Evolutionary conservation across 2,113 vertebrate species (phyloP), one percentile per base, ranked within the genome.

Genomic region (Austrofundulus limnaeus): DNA sequence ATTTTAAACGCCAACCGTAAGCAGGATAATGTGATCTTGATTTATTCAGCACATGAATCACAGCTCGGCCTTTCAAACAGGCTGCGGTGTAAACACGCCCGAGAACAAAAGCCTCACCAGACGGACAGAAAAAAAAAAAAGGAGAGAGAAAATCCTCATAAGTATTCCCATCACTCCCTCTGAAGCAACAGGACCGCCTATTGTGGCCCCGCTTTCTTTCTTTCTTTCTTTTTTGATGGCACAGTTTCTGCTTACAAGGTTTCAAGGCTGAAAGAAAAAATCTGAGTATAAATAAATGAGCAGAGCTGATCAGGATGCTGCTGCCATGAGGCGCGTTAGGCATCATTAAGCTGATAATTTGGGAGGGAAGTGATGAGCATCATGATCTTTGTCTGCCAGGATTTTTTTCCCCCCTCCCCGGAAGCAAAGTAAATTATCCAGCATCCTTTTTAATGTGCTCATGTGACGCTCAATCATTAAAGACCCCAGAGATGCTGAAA

Each of bases 41-140:
- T 84, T 83, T 67, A 83, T 72, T 65, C 53, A 8, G 45, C 56
- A 37, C 56, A 61, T 86, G 81, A 88, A 85, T 85, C 82, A 80
- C 3, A 7, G 72, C 65, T 72, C 63, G 31, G 63, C 49, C 60
- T 61, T 84, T 78, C 81, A 74, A 28, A 68, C 28, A 70, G 78
- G 72, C 50, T 17, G 67, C 11, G 58, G 60, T 25, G 75, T 61
- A 58, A 77, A 75, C 75, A 65, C 57, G 41, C 31, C 31, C 5
- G 59, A 72, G 68, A 88, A 87, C 78, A 87, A 85, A 88, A 80
- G 66, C 51, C 75, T 52, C 39, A 60, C 25, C 77, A 70, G 68
- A 61, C 45, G 52, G n/a, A 59, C 31, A 49, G 24, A 23, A 42
- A 38, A 34, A 34, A 34, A 10, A 34, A 10, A 34, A 10, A 34